Evolutionary conservation across 2,113 vertebrate species (phyloP).

Genomic region (Paracanthobrama guichenoti): DNA sequence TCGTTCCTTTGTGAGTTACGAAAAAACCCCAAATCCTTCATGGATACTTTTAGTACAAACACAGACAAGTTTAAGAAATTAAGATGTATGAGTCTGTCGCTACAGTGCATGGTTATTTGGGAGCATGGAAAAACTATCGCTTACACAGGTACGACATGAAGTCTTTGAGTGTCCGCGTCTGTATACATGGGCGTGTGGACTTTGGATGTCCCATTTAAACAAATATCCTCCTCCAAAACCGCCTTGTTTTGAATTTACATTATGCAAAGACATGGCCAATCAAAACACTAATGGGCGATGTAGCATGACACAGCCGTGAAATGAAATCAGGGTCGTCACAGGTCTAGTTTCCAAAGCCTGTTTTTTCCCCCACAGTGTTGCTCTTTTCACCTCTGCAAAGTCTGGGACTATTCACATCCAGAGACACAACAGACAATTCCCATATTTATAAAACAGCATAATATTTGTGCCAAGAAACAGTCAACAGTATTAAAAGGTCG

Average conservation of each 20-base stretch:
- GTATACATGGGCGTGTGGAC: conserved; percentile 57
- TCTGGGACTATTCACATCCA: not conserved
- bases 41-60: conserved; percentile 57
- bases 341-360: conserved; percentile 53
- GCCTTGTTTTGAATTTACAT: conserved; percentile 70
- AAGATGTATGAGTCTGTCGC: conserved; percentile 55
- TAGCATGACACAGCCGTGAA: conserved; percentile 77
- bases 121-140: conserved; percentile 43
- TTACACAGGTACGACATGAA: conserved; percentile 35
- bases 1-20: conserved; percentile 62
- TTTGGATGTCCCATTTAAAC: conserved; percentile 68
- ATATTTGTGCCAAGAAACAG: not conserved
- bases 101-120: conserved; percentile 33
- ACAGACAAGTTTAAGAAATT: conserved; percentile 58
- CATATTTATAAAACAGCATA: not conserved
- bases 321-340: conserved; percentile 70
- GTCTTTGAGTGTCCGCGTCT: conserved; percentile 48
- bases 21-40: conserved; percentile 55
- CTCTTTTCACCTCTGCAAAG: conserved; percentile 56
- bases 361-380: conserved; percentile 14
- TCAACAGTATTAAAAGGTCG: not conserved
- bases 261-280: conserved; percentile 68
- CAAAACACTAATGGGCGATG: conserved; percentile 72
- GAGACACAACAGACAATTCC: conserved; percentile 8
- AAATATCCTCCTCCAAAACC: conserved; percentile 66